Evolutionary conservation across 2,888 invertebrate genomes (phyloP).

Genomic region (Amphimallon solstitiale): DNA sequence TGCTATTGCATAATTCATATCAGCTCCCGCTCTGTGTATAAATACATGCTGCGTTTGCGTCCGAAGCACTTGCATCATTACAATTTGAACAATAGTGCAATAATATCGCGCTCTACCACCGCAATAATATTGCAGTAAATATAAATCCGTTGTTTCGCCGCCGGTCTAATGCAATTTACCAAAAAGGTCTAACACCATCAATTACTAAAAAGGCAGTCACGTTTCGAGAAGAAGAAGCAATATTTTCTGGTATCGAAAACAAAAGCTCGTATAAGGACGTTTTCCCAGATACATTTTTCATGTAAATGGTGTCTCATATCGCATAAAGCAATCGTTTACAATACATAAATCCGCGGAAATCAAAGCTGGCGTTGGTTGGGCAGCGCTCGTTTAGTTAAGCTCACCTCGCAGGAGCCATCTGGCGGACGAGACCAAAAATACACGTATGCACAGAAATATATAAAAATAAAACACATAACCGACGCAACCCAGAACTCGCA

Average conservation of each 20-base stretch:
- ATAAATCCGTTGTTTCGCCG: conserved; percentile 30
- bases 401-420: conserved; percentile 58
- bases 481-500: background rate
- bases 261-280: conserved; percentile 63
- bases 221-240: conserved; percentile 60
- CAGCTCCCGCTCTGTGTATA: conserved; percentile 23
- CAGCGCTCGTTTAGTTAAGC: conserved; percentile 61
- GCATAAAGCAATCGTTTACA: conserved; percentile 67
- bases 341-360: conserved; percentile 66
- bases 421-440: conserved; percentile 46
- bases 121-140: conserved; percentile 38
- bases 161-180: conserved; percentile 48
- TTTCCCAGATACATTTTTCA: conserved; percentile 65
- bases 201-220: conserved; percentile 63
- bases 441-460: conserved; percentile 9
- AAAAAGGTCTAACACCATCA: conserved; percentile 57
- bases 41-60: conserved; percentile 12
- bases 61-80: conserved; percentile 35
- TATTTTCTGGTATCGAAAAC: conserved; percentile 65
- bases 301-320: conserved; percentile 66
- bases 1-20: conserved; percentile 39
- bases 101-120: conserved; percentile 25
- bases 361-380: conserved; percentile 59
- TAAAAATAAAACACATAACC: conserved; percentile 35
- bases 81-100: conserved; percentile 40